Conservation (phyloP, 2,113 vertebrate genomes). For the Gobius niger region DNA sequence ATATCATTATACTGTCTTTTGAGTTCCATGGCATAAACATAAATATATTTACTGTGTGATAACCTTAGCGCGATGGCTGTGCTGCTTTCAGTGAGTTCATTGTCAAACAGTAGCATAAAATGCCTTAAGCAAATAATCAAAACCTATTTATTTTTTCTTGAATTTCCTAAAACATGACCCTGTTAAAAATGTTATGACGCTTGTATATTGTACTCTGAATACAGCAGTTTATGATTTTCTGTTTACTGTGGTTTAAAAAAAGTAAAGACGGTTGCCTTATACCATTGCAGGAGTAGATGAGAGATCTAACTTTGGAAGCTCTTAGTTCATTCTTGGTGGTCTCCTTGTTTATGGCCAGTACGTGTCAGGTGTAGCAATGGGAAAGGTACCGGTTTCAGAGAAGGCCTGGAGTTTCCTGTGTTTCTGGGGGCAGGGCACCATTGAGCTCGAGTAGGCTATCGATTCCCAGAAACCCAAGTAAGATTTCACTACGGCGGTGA, state of each 20-base stretch:
- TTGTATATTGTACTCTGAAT: too few species aligned
- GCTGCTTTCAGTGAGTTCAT: background rate
- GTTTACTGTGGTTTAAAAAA: background rate
- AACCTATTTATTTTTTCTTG: too few species aligned
- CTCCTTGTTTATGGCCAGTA: background rate
- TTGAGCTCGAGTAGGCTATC: slow-evolving; percentile 80
- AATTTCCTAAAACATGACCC: too few species aligned
- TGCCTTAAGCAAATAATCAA: too few species aligned
- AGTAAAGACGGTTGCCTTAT: background rate
- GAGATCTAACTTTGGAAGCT: background rate
- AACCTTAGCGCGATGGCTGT: background rate
- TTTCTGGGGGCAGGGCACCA: slow-evolving; percentile 71
- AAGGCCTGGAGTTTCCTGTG: slow-evolving; percentile 38
- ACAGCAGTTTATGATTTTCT: background rate
- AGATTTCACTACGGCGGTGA: slow-evolving; percentile 91
- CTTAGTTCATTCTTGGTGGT: background rate
- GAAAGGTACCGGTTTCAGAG: slow-evolving; percentile 37
- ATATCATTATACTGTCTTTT: background rate
- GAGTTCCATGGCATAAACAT: background rate
- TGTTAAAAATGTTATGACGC: background rate
- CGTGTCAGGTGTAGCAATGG: background rate
- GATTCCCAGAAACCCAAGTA: slow-evolving; percentile 87
- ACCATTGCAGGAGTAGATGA: background rate
- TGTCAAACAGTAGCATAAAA: background rate
- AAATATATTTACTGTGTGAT: background rate